phyloP scores from a whole-genome alignment of 2,888 invertebrate species.

The Trichogramma evanescens region DNA sequence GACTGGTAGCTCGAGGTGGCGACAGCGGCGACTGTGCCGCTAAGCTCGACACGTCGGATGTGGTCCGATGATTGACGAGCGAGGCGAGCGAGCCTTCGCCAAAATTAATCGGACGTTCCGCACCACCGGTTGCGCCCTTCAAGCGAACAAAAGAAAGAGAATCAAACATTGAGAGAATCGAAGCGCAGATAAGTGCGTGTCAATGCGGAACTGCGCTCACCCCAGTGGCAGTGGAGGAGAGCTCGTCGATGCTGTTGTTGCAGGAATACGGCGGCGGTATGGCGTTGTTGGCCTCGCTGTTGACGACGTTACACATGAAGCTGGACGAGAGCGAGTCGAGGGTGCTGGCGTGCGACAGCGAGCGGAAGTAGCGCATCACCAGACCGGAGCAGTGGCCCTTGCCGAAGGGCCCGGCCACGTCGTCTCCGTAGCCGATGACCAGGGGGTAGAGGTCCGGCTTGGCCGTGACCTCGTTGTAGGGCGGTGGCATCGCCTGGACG shows the following conservation, averaged over 20 bases:
- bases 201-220: neutral
- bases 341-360: conserved; percentile 77
- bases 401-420: conserved; percentile 46
- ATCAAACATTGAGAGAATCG: neutral
- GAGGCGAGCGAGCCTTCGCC: conserved; percentile 40
- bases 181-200: neutral
- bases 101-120: conserved; percentile 19
- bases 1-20: conserved; percentile 76
- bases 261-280: conserved; percentile 80
- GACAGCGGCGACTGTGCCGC: conserved; percentile 66
- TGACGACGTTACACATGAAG: conserved; percentile 76
- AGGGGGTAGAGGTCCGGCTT: conserved; percentile 80
- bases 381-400: conserved; percentile 67
- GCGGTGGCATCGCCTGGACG: conserved; percentile 66
- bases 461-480: conserved; percentile 79
- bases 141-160: neutral
- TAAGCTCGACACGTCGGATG: conserved; percentile 64
- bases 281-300: conserved; percentile 72
- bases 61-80: conserved; percentile 50
- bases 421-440: conserved; percentile 69
- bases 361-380: conserved; percentile 78
- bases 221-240: conserved; percentile 32
- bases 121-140: conserved; percentile 16
- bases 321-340: conserved; percentile 81
- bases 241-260: conserved; percentile 66